These are phyloP conservation scores for Ceratothoa steindachneri DNA, from an alignment of 2,888 invertebrate species.

Conservation along the genomic window DNA sequence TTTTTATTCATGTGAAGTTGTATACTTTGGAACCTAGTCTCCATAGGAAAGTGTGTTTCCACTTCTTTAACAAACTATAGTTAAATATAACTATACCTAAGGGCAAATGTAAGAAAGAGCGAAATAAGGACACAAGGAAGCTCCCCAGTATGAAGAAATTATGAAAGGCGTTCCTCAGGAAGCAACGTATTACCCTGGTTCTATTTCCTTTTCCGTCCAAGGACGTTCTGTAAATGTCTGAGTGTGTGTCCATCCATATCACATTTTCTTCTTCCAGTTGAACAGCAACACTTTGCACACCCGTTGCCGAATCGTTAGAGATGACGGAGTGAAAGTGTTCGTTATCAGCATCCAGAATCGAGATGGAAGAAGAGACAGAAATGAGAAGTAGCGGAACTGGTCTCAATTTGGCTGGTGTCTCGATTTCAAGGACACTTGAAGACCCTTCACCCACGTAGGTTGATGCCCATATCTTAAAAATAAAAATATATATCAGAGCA, in stretches of 20 bases:
- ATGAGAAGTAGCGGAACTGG: constrained; percentile 26
- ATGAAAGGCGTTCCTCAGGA: too few species aligned
- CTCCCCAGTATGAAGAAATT: too few species aligned
- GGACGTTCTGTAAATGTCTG: constrained; percentile 24
- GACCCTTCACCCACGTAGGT: constrained; percentile 29
- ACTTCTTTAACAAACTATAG: too few species aligned
- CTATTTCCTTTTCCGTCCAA: neutral
- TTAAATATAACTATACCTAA: too few species aligned
- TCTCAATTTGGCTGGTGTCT: neutral
- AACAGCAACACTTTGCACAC: neutral
- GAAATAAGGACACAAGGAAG: too few species aligned
- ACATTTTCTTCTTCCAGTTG: neutral
- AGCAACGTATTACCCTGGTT: neutral
- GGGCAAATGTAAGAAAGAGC: too few species aligned
- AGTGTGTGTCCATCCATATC: constrained; percentile 33
- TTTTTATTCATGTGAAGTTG: too few species aligned
- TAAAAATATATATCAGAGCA: too few species aligned
- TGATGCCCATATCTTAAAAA: constrained; percentile 33
- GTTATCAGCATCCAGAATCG: constrained; percentile 3
- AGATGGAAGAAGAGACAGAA: neutral
- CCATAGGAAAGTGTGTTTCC: too few species aligned
- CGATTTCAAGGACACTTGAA: constrained; percentile 15
- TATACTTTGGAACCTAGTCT: too few species aligned
- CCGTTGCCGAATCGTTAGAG: neutral
- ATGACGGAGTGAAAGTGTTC: neutral